Conservation (phyloP, 2,888 invertebrate genomes). For the Calameuta pallipes region DNA sequence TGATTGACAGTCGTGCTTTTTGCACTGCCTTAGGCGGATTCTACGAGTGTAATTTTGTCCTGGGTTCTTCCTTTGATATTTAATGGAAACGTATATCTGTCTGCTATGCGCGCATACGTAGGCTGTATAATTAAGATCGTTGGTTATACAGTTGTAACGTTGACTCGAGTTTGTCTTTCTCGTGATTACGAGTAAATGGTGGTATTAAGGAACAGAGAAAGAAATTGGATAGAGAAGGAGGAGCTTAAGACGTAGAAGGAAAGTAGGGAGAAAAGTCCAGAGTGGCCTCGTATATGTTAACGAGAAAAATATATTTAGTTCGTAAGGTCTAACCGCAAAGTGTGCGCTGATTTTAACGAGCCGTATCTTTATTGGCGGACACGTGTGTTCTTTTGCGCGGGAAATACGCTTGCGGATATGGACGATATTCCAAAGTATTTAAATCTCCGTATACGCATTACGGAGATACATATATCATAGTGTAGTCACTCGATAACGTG, state of each 20-base stretch:
- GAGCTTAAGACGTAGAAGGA: not conserved
- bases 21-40: not conserved
- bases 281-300: not conserved
- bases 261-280: not conserved
- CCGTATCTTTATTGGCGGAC: not conserved
- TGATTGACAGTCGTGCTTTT: not conserved
- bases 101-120: not conserved
- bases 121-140: not conserved
- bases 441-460: too few relatives aligned
- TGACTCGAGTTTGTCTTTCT: not conserved
- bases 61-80: not conserved
- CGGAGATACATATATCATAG: not conserved
- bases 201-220: not conserved
- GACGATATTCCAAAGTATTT: not conserved
- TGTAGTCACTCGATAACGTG: not conserved
- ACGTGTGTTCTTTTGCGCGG: not conserved
- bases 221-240: not conserved
- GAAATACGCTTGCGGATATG: not conserved
- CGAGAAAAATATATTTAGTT: not conserved
- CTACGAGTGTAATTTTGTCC: not conserved
- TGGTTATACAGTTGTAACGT: not conserved
- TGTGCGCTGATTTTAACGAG: not conserved
- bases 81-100: not conserved
- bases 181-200: not conserved
- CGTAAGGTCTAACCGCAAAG: not conserved